phyloP scores from a whole-genome alignment of 2,113 vertebrate genomes.

The Hippocampus abdominalis region DNA sequence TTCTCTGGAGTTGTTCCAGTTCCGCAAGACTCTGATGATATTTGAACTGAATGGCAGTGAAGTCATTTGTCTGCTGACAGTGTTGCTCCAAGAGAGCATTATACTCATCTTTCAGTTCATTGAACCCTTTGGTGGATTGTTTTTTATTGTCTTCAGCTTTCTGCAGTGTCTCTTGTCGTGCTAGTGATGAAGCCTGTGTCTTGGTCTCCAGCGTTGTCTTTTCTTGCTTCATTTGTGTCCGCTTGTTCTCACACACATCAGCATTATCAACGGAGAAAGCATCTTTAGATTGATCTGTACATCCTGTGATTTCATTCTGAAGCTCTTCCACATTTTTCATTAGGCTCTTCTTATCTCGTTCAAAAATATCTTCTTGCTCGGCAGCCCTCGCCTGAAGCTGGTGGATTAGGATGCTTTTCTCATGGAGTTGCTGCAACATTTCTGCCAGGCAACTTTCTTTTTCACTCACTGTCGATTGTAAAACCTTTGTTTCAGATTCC shows the following conservation, averaged over 20 bases:
- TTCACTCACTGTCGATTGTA: slow-evolving; percentile 58
- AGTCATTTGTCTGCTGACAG: slow-evolving; percentile 60
- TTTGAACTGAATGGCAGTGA: slow-evolving; percentile 56
- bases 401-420: slow-evolving; percentile 65
- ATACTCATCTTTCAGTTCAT: slow-evolving; percentile 68
- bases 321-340: slow-evolving; percentile 61
- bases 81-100: slow-evolving; percentile 56
- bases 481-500: slow-evolving; percentile 33
- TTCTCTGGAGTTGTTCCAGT: slow-evolving; percentile 43
- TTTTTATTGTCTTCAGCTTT: slow-evolving; percentile 66
- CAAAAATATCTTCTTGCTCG: slow-evolving; percentile 53
- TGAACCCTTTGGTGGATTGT: slow-evolving; percentile 58
- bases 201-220: slow-evolving; percentile 74
- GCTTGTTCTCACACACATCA: slow-evolving; percentile 38
- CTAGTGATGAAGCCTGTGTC: slow-evolving; percentile 70
- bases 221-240: slow-evolving; percentile 62
- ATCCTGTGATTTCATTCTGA: slow-evolving; percentile 54
- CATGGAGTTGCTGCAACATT: slow-evolving; percentile 54
- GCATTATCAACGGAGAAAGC: slow-evolving; percentile 7
- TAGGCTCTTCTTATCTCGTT: slow-evolving; percentile 59
- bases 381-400: slow-evolving; percentile 55
- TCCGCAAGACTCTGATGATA: slow-evolving; percentile 63
- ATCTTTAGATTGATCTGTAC: slow-evolving; percentile 42
- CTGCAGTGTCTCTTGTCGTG: slow-evolving; percentile 65
- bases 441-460: slow-evolving; percentile 63